Conservation (phyloP, 1,140 invertebrate genomes). For the Atta texana region DNA sequence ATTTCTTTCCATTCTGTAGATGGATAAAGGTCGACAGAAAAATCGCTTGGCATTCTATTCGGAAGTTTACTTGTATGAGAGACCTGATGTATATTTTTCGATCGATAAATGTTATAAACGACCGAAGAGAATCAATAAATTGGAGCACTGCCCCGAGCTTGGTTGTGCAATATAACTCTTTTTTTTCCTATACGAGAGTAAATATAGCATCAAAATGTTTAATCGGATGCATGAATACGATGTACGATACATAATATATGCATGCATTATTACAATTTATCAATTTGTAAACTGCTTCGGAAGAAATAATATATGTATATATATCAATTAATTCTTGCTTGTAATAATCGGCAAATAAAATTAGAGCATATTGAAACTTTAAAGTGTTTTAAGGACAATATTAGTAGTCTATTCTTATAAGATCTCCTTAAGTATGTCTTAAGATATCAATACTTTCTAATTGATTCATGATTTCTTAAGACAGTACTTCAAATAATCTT, state of each 20-base stretch:
- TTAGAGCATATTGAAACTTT: background rate
- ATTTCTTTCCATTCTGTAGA: background rate
- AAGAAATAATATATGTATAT: background rate
- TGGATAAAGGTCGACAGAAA: background rate
- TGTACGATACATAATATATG: background rate
- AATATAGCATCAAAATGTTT: constrained; percentile 19
- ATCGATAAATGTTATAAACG: constrained; percentile 48
- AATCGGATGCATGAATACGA: background rate
- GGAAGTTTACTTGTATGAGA: constrained; percentile 36
- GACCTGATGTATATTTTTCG: constrained; percentile 16
- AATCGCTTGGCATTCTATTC: constrained; percentile 24
- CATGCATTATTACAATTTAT: background rate
- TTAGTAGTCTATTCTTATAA: no score
- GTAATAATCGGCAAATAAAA: background rate
- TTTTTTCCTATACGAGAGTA: background rate
- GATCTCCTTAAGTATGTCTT: no score
- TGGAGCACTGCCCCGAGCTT: constrained; percentile 50
- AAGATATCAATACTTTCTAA: no score
- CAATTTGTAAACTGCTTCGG: background rate
- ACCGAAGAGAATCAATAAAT: constrained; percentile 64
- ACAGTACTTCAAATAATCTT: no score
- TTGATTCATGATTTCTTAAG: no score
- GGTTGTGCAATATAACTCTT: constrained; percentile 18
- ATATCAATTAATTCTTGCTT: background rate
- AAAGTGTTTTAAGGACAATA: background rate